Percentiles rank a stretch among this genome's conserved stretches.
phyloP scores from a whole-genome alignment of 2,797 vertebrate species.

The Antrozous pallidus region DNA sequence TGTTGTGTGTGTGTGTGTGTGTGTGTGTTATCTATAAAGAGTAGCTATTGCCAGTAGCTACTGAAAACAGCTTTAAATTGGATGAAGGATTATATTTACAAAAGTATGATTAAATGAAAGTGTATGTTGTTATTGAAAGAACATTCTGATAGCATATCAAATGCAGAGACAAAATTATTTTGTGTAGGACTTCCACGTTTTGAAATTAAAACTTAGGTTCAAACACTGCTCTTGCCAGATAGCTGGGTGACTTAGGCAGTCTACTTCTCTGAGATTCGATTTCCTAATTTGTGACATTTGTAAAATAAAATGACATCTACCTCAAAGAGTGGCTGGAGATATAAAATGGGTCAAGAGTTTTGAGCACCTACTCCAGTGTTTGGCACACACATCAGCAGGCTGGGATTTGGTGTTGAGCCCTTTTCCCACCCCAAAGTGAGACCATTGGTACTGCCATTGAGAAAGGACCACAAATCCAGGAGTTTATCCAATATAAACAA shows the following conservation, averaged over 20 bases:
- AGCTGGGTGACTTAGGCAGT: not conserved
- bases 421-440: not conserved
- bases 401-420: not conserved
- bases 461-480: not conserved
- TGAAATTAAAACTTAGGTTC: not conserved
- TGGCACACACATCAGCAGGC: not conserved
- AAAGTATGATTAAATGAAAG: conserved; percentile 17
- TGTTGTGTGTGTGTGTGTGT: no score
- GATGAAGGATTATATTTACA: conserved; percentile 15
- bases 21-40: not conserved
- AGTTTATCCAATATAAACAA: not conserved
- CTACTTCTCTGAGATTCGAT: not conserved
- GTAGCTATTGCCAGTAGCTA: not conserved
- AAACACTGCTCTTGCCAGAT: not conserved
- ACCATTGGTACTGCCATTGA: not conserved
- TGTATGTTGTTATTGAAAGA: not conserved
- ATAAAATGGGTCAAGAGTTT: not conserved
- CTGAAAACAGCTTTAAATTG: not conserved
- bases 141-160: not conserved
- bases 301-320: not conserved
- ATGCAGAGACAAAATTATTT: not conserved
- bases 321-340: not conserved
- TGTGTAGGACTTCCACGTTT: not conserved
- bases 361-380: not conserved
- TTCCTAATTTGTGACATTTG: not conserved